Percentiles rank a stretch among this genome's conserved stretches.
Evolutionary conservation across 2,797 vertebrate genomes (phyloP).

Genomic region (Pseudochaenichthys georgianus): DNA sequence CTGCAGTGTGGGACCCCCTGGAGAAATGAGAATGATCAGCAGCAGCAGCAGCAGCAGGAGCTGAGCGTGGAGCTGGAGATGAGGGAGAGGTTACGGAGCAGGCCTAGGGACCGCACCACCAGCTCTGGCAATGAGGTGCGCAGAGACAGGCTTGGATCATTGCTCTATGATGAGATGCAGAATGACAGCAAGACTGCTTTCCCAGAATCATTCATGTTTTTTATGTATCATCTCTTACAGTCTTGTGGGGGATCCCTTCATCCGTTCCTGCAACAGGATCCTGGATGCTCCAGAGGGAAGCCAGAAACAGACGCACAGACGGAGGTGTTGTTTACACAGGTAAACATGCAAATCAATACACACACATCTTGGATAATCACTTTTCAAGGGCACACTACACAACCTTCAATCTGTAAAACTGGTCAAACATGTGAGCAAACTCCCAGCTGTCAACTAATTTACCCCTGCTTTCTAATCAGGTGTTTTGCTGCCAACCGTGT

Average conservation of each 20-base stretch:
- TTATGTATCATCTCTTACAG: constrained; percentile 51
- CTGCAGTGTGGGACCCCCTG: constrained; percentile 76
- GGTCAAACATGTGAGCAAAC: constrained; percentile 18
- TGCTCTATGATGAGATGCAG: neutral
- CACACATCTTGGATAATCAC: neutral
- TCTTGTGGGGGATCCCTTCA: constrained; percentile 80
- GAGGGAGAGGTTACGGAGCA: constrained; percentile 86
- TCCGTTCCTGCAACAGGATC: constrained; percentile 89
- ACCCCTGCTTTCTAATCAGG: constrained; percentile 67
- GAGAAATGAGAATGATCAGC: constrained; percentile 78
- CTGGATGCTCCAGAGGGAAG: constrained; percentile 71
- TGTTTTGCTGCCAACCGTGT: constrained; percentile 84
- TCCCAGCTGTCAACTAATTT: constrained; percentile 41
- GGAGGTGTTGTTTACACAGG: constrained; percentile 79
- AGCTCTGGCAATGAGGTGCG: constrained; percentile 67
- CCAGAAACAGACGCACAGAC: constrained; percentile 54
- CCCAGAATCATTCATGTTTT: neutral
- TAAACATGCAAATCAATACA: constrained; percentile 44
- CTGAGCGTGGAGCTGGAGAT: constrained; percentile 85
- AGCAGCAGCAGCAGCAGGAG: constrained; percentile 80
- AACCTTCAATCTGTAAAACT: constrained; percentile 19
- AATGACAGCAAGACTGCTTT: constrained; percentile 4
- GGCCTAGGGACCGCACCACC: constrained; percentile 75
- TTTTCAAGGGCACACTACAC: constrained; percentile 13
- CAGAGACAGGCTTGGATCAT: neutral